A percentile compares a stretch with the other conserved stretches of the same genome.
These are phyloP conservation scores for Anarhynchus alexandrinus DNA, from an alignment of 2,113 vertebrate species.

Conservation along the genomic window DNA sequence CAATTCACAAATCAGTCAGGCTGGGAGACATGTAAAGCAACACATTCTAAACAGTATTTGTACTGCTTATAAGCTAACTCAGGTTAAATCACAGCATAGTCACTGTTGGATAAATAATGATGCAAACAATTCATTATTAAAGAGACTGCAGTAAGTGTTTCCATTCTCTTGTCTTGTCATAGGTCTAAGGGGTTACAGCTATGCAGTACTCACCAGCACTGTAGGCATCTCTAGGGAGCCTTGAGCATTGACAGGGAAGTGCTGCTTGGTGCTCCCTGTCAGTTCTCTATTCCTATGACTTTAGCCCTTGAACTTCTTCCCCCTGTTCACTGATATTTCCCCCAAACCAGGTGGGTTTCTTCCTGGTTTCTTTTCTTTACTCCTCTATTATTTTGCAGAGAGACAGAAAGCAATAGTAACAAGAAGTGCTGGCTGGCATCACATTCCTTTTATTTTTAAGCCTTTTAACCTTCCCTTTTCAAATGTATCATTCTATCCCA, in stretches of 20 bases:
- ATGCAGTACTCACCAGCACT: background rate
- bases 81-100: background rate
- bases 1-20: background rate
- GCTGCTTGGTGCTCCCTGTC: background rate
- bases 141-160: background rate
- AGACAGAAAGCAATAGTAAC: background rate
- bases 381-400: background rate
- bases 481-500: accelerated
- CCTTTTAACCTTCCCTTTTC: background rate
- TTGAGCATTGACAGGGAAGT: background rate
- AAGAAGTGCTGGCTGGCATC: accelerated
- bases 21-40: background rate
- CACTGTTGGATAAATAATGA: background rate
- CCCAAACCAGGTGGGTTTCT: background rate
- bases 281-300: background rate
- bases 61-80: background rate
- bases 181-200: background rate
- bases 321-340: background rate
- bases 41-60: background rate
- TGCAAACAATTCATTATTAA: background rate
- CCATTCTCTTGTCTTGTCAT: background rate
- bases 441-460: background rate
- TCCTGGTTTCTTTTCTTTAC: background rate
- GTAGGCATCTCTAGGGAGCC: background rate
- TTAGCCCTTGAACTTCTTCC: background rate